Percentiles rank a stretch among this genome's conserved stretches.
Evolutionary conservation across 2,797 vertebrate genomes (phyloP).

Genomic region (Pogonophryne albipinna): DNA sequence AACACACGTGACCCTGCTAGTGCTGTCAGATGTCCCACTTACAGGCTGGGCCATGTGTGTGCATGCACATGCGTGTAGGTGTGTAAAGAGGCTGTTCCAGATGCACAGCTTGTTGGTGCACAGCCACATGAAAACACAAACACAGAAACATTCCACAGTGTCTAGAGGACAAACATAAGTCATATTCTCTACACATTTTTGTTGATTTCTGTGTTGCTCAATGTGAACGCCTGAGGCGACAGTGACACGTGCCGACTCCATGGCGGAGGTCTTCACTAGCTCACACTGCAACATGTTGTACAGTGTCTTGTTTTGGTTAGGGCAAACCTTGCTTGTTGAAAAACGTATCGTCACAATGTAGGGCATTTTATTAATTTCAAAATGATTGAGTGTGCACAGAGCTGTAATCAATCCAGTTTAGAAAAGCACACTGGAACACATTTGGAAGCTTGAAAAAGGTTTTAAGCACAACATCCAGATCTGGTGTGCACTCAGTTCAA

Average conservation of each 20-base stretch:
- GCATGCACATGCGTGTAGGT: conserved; percentile 18
- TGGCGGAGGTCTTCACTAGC: conserved; percentile 9
- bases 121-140: conserved; percentile 26
- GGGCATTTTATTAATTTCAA: conserved; percentile 14
- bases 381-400: neutral
- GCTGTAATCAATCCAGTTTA: conserved; percentile 24
- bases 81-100: conserved; percentile 49
- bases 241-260: conserved; percentile 21
- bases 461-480: conserved; percentile 20
- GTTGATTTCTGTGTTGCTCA: conserved; percentile 36
- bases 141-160: conserved; percentile 9
- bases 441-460: conserved; percentile 9
- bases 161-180: conserved; percentile 53
- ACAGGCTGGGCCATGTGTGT: conserved; percentile 23
- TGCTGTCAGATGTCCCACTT: conserved; percentile 67
- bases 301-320: neutral
- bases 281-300: conserved; percentile 13
- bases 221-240: conserved; percentile 32
- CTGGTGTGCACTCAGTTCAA: conserved; percentile 5
- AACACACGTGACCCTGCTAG: conserved; percentile 66
- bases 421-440: neutral
- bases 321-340: neutral
- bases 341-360: neutral
- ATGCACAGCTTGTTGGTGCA: conserved; percentile 41
- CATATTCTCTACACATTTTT: conserved; percentile 30